Base-by-base conservation (phyloP, 2,888 invertebrate species). In the Rapana venosa region DNA sequence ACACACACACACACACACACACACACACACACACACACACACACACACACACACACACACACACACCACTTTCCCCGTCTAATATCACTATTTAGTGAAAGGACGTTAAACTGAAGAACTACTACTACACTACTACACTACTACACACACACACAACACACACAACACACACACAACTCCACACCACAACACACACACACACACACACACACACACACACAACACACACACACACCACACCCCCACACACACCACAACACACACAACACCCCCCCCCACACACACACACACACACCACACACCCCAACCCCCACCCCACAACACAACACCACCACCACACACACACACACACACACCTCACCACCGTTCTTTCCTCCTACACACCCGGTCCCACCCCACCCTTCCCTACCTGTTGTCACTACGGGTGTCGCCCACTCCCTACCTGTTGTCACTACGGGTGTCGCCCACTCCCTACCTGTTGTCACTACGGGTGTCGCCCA, bases 171-270 rank as follows among this genome's bases (percentile, higher is more conserved):
- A n/a, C 74, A 13, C 61, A 61, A 4, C 61, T 15, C n/a, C n/a
- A n/a, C n/a, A n/a, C n/a, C n/a, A n/a, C 5, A 13, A 17, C 70
- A 70, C 22, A 11, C 70, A 11, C 70, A 70, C 70, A 70, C 70
- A 70, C 70, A 70, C 70, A 70, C 70, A 70, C 70, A 70, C 70
- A 70, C 70, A 70, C 70, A 70, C 70, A 70, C 11, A 58, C 58
- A 15, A n/a, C 11, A 70, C 70, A 70, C 70, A 70, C 70, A 70
- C 70, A 74, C n/a, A 26, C 17, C 13, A n/a, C 74, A n/a, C n/a
- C 4, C 1, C 26, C 74, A 74, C 74, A 8, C 13, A 1, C 74
- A 66, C n/a, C 26, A 26, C 26, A 1, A 79, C 79, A 4, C 32
- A 4, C 79, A 13, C 79, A 4, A 30, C 32, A 32, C 1, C 79